phyloP scores from a whole-genome alignment of 2,113 vertebrate genomes.

The Coryphaenoides rupestris region DNA sequence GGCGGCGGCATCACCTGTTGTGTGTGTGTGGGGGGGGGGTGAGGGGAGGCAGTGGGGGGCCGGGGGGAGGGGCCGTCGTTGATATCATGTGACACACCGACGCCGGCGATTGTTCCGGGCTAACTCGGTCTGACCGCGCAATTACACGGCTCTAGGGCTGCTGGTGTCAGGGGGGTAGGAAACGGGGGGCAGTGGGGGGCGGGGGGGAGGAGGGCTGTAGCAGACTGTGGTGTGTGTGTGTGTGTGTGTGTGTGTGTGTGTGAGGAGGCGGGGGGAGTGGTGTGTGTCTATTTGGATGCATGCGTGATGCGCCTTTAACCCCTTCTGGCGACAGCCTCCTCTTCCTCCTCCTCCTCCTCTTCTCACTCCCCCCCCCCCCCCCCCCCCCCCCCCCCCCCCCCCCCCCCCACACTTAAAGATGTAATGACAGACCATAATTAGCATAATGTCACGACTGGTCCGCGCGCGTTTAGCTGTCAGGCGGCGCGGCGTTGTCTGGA shows the following conservation, averaged over 20 bases:
- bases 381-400: not conserved
- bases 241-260: conserved; percentile 3
- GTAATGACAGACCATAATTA: conserved; percentile 75
- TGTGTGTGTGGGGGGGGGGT: not conserved
- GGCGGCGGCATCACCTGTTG: not conserved
- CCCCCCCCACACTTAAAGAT: conserved; percentile 51
- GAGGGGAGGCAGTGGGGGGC: too few species aligned
- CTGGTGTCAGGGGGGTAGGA: conserved; percentile 45
- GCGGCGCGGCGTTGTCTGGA: conserved; percentile 61
- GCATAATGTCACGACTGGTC: conserved; percentile 75
- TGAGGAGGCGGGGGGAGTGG: conserved; percentile 40
- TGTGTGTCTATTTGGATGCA: conserved; percentile 8
- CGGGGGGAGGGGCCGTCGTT: conserved; percentile 24
- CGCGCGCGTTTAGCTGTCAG: conserved; percentile 72
- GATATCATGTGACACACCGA: conserved; percentile 36
- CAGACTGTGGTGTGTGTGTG: not conserved
- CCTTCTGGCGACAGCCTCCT: conserved; percentile 61
- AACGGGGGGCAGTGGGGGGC: conserved; percentile 17
- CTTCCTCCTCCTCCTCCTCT: conserved; percentile 10
- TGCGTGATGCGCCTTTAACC: conserved; percentile 36
- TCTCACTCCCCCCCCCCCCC: not conserved
- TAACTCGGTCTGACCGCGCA: conserved; percentile 55
- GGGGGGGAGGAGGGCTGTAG: not conserved
- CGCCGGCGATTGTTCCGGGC: conserved; percentile 24
- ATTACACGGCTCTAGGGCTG: conserved; percentile 53